Evolutionary conservation across 1,140 invertebrate genomes (phyloP).

Genomic region (Frieseomelitta varia): DNA sequence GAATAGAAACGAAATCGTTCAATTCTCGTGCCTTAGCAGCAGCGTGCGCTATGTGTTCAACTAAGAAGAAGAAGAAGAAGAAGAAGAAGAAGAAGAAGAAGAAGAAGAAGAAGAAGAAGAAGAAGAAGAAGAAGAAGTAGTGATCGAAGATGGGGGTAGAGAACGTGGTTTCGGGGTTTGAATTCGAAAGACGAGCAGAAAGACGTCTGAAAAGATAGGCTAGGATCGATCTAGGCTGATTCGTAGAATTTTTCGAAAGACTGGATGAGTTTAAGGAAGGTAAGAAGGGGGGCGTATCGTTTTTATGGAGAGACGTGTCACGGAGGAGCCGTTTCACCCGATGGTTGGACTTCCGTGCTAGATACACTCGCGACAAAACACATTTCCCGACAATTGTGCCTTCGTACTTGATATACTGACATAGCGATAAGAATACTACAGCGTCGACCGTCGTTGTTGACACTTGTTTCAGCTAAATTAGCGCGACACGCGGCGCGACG

Average conservation of each 20-base stretch:
- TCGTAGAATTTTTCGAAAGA: neutral
- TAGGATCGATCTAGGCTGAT: neutral
- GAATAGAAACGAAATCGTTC: neutral
- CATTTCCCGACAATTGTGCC: slow-evolving; percentile 40
- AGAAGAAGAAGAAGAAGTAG: too few species aligned
- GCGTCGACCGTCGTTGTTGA: neutral
- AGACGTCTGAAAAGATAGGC: neutral
- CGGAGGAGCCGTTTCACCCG: neutral
- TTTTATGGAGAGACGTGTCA: neutral
- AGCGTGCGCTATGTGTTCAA: neutral
- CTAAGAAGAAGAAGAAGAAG: neutral
- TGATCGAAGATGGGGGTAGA: too few species aligned
- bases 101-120: too few species aligned
- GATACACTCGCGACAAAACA: neutral
- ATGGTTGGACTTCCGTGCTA: slow-evolving; percentile 5
- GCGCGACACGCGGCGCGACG: neutral
- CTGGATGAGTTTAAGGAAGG: neutral
- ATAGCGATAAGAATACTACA: slow-evolving; percentile 25
- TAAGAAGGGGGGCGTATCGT: neutral
- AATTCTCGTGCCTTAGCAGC: slow-evolving; percentile 13
- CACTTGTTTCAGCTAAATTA: neutral
- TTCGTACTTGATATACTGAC: slow-evolving; percentile 37
- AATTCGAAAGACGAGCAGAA: neutral
- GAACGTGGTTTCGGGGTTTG: too few species aligned
- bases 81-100: too few species aligned